Evolutionary conservation across 2,888 invertebrate species (phyloP), one percentile per base, ranked within the genome.

Genomic region (Luperina testacea): DNA sequence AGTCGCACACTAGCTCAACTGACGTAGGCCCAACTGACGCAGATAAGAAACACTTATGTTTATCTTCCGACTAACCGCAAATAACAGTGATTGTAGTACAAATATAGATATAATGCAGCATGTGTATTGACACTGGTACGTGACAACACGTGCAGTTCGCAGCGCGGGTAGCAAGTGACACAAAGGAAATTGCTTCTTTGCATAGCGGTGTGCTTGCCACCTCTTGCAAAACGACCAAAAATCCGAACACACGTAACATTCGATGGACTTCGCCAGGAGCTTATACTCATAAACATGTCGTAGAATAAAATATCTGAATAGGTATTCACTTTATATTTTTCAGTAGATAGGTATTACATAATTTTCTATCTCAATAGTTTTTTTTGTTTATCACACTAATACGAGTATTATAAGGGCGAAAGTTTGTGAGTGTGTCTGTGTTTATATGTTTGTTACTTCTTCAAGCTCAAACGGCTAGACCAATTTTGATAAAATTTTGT

Each of bases 181-280:
- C 77, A 87, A 83, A 92, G 92, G 92, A 92, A 92, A 92, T 92
- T 91, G 92, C 89, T 88, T 91, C 91, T 90, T 85, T 83, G 81
- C 85, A 85, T 86, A 82, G 83, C 81, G 81, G 83, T 86, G 82
- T 82, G 83, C 82, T 79, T 87, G 84, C 76, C 72, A 77, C 77
- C 78, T 80, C 74, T 68, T 27, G 76, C 64, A 83, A 86, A 83
- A 81, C 88, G 81, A 86, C 80, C 80, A 83, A 86, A 89, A 88
- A 89, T 80, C 71, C 48, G 45, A 80, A 68, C 68, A 83, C 87
- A 82, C 80, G 83, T 83, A 79, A 79, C 71, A 82, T 85, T 87
- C 81, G 80, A 80, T 75, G 83, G 80, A 84, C 78, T 79, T 78
- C 45, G 63, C 72, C 71, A 51, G 63, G 42, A 81, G 67, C 68